A percentile compares a stretch with the other conserved stretches of the same genome.
These are phyloP conservation scores for Sitobion miscanthi DNA, from an alignment of 1,140 invertebrate species.

Conservation along the genomic window DNA sequence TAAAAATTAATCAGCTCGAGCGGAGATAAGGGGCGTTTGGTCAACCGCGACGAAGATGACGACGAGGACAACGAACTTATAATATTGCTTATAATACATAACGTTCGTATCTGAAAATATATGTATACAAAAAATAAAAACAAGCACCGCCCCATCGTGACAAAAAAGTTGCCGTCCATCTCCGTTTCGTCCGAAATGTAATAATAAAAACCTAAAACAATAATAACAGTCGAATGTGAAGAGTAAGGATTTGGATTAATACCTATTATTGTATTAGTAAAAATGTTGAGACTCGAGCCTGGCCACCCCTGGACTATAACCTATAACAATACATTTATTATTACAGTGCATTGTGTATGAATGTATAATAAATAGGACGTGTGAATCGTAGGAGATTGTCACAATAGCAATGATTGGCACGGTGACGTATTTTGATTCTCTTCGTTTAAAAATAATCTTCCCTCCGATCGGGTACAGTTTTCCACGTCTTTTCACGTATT, in stretches of 20 bases:
- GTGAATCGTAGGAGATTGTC: background rate
- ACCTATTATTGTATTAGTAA: no score
- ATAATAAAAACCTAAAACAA: background rate
- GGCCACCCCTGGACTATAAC: no score
- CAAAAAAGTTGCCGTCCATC: background rate
- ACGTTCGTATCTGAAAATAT: background rate
- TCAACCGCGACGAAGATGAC: background rate
- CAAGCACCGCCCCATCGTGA: background rate
- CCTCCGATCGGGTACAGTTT: background rate
- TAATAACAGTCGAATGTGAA: background rate
- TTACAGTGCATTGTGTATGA: background rate
- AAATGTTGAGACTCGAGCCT: no score
- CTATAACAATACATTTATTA: no score
- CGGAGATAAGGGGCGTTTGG: background rate
- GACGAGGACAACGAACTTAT: slow-evolving; percentile 1
- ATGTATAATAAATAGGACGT: no score
- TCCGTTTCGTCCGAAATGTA: background rate
- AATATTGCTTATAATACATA: background rate
- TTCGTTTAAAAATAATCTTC: background rate
- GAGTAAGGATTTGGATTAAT: no score
- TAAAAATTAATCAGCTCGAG: background rate
- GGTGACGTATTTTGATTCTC: background rate
- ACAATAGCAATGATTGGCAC: background rate
- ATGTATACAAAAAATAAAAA: background rate
- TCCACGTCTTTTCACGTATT: background rate